Evolutionary conservation across 2,888 invertebrate species (phyloP).

Genomic region (Arrhopalites spinosus): DNA sequence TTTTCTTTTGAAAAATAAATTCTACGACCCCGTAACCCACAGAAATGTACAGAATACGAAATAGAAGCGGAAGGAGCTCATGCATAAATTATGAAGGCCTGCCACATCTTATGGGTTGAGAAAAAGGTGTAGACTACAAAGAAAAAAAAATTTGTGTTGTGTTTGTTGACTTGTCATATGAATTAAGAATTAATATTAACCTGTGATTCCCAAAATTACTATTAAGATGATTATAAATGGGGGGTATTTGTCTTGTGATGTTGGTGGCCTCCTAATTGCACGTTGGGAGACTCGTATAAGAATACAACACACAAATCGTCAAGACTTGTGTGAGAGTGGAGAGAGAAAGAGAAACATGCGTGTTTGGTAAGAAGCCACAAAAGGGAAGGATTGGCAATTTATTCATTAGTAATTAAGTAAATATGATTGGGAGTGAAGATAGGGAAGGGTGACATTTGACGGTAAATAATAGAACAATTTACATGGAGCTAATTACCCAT

Average conservation of each 20-base stretch:
- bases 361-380: conserved; percentile 1
- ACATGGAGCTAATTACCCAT: conserved; percentile 32
- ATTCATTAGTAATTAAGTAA: conserved; percentile 30
- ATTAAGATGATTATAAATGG: background rate
- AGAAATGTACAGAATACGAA: too few relatives aligned
- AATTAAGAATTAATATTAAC: too few relatives aligned
- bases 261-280: background rate
- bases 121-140: background rate
- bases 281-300: background rate
- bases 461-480: conserved; percentile 32
- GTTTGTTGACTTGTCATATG: too few relatives aligned
- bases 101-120: background rate
- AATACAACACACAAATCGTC: background rate
- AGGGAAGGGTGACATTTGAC: conserved; percentile 24
- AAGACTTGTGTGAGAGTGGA: background rate
- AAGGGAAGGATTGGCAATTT: conserved; percentile 13
- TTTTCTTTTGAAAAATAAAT: too few relatives aligned
- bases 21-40: too few relatives aligned
- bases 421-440: conserved; percentile 23
- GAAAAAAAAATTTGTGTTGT: background rate
- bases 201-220: background rate
- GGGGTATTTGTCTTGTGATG: background rate
- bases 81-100: too few relatives aligned
- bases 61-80: too few relatives aligned
- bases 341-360: background rate